Evolutionary conservation across 2,888 invertebrate species (phyloP).

Genomic region (Himalopsyche tibetana): DNA sequence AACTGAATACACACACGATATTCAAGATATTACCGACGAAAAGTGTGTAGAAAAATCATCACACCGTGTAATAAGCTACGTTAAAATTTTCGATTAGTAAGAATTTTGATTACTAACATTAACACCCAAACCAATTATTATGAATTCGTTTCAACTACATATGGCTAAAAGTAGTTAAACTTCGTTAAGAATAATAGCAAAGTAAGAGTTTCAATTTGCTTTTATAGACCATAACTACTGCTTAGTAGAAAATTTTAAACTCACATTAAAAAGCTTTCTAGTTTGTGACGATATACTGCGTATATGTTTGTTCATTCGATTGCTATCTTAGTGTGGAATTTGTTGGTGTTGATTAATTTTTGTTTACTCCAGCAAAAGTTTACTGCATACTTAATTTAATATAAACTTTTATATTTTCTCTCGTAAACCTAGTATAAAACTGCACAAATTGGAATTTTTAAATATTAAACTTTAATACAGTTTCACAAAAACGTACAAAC

Average conservation of each 20-base stretch:
- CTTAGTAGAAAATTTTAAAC: neutral
- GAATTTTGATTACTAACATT: no score
- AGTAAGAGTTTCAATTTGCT: slow-evolving; percentile 4
- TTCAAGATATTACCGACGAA: no score
- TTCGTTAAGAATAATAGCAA: neutral
- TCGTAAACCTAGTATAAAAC: no score
- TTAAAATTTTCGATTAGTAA: no score
- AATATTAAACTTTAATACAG: no score
- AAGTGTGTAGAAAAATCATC: no score
- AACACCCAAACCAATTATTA: neutral
- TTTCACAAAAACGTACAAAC: no score
- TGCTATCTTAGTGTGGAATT: neutral
- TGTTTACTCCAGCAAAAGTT: neutral
- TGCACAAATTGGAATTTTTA: no score
- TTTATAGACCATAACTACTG: slow-evolving; percentile 14
- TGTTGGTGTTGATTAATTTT: neutral
- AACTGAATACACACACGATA: no score
- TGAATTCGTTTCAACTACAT: neutral
- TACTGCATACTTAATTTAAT: neutral
- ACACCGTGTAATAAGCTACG: no score
- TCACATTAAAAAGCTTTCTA: slow-evolving; percentile 10
- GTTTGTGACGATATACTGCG: neutral
- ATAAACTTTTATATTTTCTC: neutral
- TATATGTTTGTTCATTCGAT: neutral
- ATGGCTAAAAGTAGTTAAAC: neutral